Evolutionary conservation across 2,888 invertebrate genomes (phyloP).

Genomic region (Trachelus tabidus): DNA sequence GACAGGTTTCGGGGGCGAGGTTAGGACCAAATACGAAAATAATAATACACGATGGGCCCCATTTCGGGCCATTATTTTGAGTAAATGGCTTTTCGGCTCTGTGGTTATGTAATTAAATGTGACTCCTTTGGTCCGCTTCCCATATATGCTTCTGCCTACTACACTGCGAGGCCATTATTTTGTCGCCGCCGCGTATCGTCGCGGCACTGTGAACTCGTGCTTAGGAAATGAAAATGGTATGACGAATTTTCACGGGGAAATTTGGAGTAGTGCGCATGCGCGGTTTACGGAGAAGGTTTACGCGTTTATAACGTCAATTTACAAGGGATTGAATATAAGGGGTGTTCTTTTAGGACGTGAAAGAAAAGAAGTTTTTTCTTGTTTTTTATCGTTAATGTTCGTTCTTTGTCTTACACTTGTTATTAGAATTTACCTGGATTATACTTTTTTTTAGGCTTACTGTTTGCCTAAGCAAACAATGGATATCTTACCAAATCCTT

Average conservation of each 20-base stretch:
- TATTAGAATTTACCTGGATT: no score
- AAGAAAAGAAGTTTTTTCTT: background rate
- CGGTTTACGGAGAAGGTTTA: background rate
- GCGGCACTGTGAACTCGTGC: background rate
- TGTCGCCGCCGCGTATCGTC: constrained; percentile 1
- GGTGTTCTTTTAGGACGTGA: no score
- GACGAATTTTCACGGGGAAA: background rate
- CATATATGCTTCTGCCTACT: constrained; percentile 16
- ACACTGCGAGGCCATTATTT: constrained; percentile 5
- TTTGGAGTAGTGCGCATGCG: background rate
- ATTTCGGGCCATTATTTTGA: constrained; percentile 22
- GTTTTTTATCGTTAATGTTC: no score
- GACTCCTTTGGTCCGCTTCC: constrained; percentile 10
- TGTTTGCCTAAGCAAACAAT: no score
- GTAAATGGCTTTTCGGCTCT: constrained; percentile 18
- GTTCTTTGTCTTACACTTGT: no score
- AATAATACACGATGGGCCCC: constrained; percentile 20
- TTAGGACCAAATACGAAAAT: constrained; percentile 22
- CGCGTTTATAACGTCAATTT: no score
- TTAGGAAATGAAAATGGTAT: background rate
- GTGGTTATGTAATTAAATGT: constrained; percentile 24
- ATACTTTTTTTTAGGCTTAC: no score
- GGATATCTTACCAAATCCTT: no score
- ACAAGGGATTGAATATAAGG: no score
- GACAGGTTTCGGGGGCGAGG: constrained; percentile 8